Evolutionary conservation across 1,140 invertebrate genomes (phyloP).

Genomic region (Adoxophyes honmai): DNA sequence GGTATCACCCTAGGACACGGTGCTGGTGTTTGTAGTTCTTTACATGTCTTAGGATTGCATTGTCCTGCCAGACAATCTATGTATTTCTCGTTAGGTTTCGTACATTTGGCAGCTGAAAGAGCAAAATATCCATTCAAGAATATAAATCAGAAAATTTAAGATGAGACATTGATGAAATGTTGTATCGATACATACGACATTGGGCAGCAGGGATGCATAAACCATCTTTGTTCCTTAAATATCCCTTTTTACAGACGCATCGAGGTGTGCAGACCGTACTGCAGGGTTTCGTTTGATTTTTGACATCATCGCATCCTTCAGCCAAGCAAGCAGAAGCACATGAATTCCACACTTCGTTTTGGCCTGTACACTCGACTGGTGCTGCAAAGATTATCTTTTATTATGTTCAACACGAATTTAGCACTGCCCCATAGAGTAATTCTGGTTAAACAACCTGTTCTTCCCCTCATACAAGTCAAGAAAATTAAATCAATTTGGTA

Average conservation of each 20-base stretch:
- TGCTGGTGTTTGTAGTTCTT: neutral
- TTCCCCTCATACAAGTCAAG: no score
- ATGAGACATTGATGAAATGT: no score
- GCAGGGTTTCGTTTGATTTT: constrained; percentile 3
- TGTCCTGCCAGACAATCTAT: neutral
- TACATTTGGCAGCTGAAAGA: neutral
- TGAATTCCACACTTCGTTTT: constrained; percentile 5
- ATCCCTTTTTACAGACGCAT: constrained; percentile 11
- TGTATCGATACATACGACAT: constrained; percentile 2
- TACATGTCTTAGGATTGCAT: neutral
- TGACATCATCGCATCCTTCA: neutral
- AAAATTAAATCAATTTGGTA: no score
- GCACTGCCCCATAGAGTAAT: no score
- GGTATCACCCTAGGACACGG: neutral
- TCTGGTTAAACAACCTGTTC: no score
- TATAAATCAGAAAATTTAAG: no score
- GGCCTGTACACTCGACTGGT: neutral
- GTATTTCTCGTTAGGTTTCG: neutral
- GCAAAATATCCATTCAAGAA: no score
- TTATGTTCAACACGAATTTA: no score
- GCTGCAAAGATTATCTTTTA: neutral
- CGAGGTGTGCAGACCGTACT: constrained; percentile 4
- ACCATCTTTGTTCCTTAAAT: constrained; percentile 10
- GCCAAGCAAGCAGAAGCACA: constrained; percentile 6
- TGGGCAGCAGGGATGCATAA: neutral